Conservation (phyloP, 2,888 invertebrate species). For the Choreutis nemorana region DNA sequence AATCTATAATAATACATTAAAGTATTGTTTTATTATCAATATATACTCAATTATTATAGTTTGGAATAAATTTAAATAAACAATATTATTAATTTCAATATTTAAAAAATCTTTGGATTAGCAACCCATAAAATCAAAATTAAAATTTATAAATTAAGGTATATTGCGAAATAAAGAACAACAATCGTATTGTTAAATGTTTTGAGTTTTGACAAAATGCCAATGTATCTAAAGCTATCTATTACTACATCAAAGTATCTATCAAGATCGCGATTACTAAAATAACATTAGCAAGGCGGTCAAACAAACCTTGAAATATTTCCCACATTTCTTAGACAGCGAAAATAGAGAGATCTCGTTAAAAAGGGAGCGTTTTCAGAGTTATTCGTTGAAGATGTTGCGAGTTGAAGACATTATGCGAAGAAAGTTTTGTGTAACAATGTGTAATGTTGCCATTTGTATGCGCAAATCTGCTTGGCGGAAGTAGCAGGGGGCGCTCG, state of each 20-base stretch:
- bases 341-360: background rate
- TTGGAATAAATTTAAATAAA: background rate
- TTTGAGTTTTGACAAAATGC: constrained; percentile 12
- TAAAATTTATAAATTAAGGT: no score
- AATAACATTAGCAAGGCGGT: constrained; percentile 1
- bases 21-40: no score
- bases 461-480: constrained; percentile 51
- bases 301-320: background rate
- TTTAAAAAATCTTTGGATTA: no score
- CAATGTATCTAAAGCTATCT: constrained; percentile 9
- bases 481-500: constrained; percentile 34
- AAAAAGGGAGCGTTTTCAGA: constrained; percentile 21
- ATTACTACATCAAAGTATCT: constrained; percentile 8
- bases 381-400: constrained; percentile 40
- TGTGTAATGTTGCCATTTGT: constrained; percentile 62
- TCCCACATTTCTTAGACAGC: background rate
- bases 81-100: background rate
- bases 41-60: no score
- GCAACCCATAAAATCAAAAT: no score
- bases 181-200: constrained; percentile 7
- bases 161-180: constrained; percentile 1
- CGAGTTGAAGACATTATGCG: constrained; percentile 46
- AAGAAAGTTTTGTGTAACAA: constrained; percentile 59
- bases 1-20: no score
- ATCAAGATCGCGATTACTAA: background rate